Evolutionary conservation across 2,113 vertebrate genomes (phyloP).

Genomic region (Panthera tigris): DNA sequence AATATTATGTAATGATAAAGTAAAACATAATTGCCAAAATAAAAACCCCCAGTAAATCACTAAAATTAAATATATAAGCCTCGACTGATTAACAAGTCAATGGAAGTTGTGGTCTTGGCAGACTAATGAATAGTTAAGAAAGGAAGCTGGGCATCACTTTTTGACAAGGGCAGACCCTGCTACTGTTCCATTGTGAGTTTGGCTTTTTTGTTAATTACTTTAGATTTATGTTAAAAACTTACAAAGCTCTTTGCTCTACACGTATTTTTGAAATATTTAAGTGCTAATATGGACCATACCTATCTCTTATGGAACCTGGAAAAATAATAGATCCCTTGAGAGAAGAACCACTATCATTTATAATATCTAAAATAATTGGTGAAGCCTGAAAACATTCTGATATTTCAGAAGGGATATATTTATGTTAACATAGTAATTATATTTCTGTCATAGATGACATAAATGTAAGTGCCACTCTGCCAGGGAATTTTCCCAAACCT

Average conservation of each 20-base stretch:
- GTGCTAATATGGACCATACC: not conserved
- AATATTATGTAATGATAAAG: constrained; percentile 31
- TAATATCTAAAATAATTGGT: constrained; percentile 41
- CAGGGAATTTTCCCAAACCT: constrained; percentile 18
- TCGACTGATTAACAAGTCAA: constrained; percentile 48
- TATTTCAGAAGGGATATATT: constrained; percentile 39
- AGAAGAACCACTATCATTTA: not conserved
- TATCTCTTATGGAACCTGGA: not conserved
- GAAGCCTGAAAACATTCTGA: constrained; percentile 52
- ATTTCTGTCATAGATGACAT: constrained; percentile 34
- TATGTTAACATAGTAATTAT: constrained; percentile 49
- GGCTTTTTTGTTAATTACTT: not conserved
- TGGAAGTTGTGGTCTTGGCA: constrained; percentile 5
- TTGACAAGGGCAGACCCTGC: not conserved
- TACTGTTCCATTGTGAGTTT: not conserved
- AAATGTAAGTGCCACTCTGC: constrained; percentile 3
- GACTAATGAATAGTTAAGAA: not conserved
- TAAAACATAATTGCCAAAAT: constrained; percentile 31
- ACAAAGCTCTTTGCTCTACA: not conserved
- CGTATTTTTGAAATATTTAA: constrained; percentile 18
- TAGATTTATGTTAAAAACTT: constrained; percentile 22
- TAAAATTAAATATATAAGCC: constrained; percentile 54
- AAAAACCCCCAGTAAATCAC: not conserved
- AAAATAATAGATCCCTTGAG: not conserved
- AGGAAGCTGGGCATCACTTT: not conserved